Evolutionary conservation across 2,113 vertebrate genomes (phyloP), one percentile per base, ranked within the genome.

Genomic region (Oncorhynchus nerka): DNA sequence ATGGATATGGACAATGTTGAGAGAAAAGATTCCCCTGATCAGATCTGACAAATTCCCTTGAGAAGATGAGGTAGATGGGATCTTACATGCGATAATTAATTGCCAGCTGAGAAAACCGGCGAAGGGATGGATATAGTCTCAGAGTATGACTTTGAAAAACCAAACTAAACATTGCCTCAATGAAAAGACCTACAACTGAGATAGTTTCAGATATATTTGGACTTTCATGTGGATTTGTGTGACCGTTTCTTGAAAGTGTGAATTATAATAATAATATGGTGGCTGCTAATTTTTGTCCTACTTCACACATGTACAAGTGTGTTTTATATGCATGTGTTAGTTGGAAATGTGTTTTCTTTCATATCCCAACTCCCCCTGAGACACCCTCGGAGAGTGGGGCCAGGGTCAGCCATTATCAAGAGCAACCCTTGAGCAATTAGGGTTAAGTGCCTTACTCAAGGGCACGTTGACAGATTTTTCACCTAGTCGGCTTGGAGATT

Each of bases 221-320:
- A 7, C 34, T 12, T 34, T 5, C 28, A 64, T 16, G 74, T 32
- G 55, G 74, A 68, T 62, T 28, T 24, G 22, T 64, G 22, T 71
- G 75, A 62, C 22, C 32, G 39, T 75, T 71, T 34, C 68, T 71
- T 30, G 34, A 24, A 26, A 72, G 62, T 28, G 55, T 62, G 75
- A 70, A 26, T 39, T 24, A 15, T 30, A 45, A 45, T 11, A 12
- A 45, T 45, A 45, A 45, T 45, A 45, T 45, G 39, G 39, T 45
- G 39, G 39, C 39, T 45, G 9, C 39, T 45, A 3, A 45, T 12
- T 12, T 45, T 45, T 45, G 39, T 45, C 39, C 9, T 45, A 45
- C 9, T 45, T 45, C 39, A 45, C 39, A 45, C 39, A 45, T 45
- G 9, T 45, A 45, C 39, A 45, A 45, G 39, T 45, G 39, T 45